These are phyloP conservation scores for Podilymbus podiceps DNA, from an alignment of 2,113 vertebrate genomes.

Conservation along the genomic window DNA sequence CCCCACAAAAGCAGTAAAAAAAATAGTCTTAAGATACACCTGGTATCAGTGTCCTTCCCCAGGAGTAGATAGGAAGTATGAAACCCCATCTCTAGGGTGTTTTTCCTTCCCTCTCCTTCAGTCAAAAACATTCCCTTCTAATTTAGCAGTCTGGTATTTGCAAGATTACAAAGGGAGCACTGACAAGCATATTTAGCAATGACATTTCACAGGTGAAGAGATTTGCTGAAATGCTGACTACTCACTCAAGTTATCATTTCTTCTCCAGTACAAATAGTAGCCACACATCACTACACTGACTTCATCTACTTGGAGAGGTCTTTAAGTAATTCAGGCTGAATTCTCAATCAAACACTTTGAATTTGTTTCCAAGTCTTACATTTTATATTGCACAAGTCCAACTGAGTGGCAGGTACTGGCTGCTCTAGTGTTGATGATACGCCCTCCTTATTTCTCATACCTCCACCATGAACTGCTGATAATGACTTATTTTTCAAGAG, in stretches of 20 bases:
- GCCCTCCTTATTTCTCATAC: not conserved
- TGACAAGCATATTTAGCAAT: not conserved
- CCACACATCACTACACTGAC: not conserved
- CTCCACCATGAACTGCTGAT: not conserved
- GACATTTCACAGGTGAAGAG: slow-evolving; percentile 19
- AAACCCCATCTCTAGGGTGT: not conserved
- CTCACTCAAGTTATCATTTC: not conserved
- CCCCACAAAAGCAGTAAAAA: not conserved
- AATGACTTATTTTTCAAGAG: not conserved
- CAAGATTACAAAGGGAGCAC: not conserved
- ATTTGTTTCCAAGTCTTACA: not conserved
- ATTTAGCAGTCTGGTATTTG: not conserved
- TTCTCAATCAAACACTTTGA: not conserved
- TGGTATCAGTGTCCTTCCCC: not conserved
- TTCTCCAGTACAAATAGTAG: not conserved
- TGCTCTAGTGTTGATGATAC: not conserved
- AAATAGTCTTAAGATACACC: not conserved
- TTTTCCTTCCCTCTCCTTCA: not conserved
- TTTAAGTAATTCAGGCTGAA: not conserved
- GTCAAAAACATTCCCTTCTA: not conserved
- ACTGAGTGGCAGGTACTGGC: not conserved
- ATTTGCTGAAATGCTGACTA: not conserved
- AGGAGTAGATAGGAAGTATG: not conserved
- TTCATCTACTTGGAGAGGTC: not conserved
- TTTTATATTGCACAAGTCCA: not conserved